These are phyloP conservation scores for Chrysolina americana DNA, from an alignment of 2,888 invertebrate species.

Conservation along the genomic window DNA sequence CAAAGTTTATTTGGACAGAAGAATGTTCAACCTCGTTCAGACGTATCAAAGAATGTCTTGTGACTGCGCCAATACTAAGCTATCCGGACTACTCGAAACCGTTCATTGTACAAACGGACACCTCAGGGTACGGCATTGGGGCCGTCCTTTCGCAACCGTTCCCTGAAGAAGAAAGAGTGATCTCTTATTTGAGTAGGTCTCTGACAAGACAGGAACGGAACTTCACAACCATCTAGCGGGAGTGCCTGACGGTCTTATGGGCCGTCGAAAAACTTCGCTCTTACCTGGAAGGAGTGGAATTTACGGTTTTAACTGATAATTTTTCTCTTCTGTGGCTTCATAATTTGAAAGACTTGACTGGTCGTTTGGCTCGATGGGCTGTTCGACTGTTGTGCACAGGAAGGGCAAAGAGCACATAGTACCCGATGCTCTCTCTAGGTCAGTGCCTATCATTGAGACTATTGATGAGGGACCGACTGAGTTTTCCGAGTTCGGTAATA, in stretches of 20 bases:
- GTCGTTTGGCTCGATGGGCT: too few relatives aligned
- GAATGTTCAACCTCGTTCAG: constrained; percentile 25
- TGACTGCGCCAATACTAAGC: constrained; percentile 28
- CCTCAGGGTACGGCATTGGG: constrained; percentile 44
- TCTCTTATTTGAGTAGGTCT: constrained; percentile 36
- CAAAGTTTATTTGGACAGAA: constrained; percentile 31
- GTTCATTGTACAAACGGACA: constrained; percentile 43
- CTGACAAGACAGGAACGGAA: constrained; percentile 40
- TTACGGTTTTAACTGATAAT: too few relatives aligned
- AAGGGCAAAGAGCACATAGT: too few relatives aligned
- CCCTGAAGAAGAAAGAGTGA: constrained; percentile 40
- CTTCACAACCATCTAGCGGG: constrained; percentile 42
- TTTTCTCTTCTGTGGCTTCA: too few relatives aligned
- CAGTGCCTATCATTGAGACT: too few relatives aligned
- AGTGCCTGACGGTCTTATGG: constrained; percentile 44
- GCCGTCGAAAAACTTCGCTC: too few relatives aligned
- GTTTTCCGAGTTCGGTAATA: too few relatives aligned
- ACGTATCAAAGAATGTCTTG: constrained; percentile 35
- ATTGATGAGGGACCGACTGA: too few relatives aligned
- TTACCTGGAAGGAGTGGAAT: too few relatives aligned
- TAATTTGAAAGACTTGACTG: too few relatives aligned
- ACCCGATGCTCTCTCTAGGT: too few relatives aligned
- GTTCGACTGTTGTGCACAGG: too few relatives aligned
- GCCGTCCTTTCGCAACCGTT: constrained; percentile 42
- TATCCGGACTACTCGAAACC: constrained; percentile 32